Evolutionary conservation across 2,113 vertebrate species (phyloP).

Genomic region (Tor tambroides): DNA sequence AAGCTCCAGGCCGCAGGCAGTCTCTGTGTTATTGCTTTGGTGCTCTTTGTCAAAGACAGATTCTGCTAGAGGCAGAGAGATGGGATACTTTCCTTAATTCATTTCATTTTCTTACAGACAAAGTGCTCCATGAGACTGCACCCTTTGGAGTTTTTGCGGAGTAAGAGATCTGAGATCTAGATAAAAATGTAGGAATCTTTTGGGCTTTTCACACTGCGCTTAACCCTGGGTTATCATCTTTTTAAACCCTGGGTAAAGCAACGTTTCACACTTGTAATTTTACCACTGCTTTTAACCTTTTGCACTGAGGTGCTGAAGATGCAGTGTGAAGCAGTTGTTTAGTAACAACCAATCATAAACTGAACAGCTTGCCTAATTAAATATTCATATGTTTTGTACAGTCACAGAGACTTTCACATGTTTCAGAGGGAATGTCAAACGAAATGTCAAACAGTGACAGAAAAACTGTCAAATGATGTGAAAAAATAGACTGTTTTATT

Average conservation of each 20-base stretch:
- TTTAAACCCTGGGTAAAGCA: not conserved
- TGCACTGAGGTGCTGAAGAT: not conserved
- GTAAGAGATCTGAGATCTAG: not conserved
- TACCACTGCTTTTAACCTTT: not conserved
- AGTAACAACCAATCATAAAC: constrained; percentile 13
- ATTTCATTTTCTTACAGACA: not conserved
- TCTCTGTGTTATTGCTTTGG: constrained; percentile 10
- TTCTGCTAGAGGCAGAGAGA: not conserved
- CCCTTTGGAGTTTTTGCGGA: not conserved
- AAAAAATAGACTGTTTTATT: not conserved
- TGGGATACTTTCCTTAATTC: constrained; percentile 20
- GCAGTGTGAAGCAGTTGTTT: not conserved
- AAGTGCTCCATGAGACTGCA: not conserved
- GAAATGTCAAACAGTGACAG: not conserved
- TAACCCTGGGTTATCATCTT: not conserved
- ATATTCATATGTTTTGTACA: not conserved
- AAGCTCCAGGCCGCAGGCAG: not conserved
- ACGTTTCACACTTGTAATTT: not conserved
- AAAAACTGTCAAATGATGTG: not conserved
- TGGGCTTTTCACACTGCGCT: not conserved
- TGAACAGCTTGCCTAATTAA: constrained; percentile 14
- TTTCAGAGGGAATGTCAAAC: not conserved
- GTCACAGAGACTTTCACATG: not conserved
- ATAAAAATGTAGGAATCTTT: not conserved
- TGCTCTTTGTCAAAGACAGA: constrained; percentile 16